Evolutionary conservation across 2,888 invertebrate species (phyloP), one percentile per base, ranked within the genome.

Genomic region (Ametastegia equiseti): DNA sequence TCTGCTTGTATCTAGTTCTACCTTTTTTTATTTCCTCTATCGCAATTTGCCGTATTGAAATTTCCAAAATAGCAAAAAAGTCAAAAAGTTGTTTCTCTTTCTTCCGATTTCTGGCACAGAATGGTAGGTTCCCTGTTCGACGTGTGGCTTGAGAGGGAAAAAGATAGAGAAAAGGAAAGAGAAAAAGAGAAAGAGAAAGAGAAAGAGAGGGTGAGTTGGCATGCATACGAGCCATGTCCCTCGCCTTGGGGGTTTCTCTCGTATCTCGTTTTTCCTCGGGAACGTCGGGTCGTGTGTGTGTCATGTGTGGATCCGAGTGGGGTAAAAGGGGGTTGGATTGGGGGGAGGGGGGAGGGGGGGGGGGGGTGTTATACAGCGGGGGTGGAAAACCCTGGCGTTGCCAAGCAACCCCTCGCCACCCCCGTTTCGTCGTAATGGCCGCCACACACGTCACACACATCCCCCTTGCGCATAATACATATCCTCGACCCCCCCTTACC

Each of bases 351-450:
- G 82, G 84, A 79, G 84, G 60, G 83, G 84, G 82, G 83, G 81
- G 80, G 81, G 84, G 83, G 83, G 82, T 19, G 54, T 54, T 19
- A 23, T 81, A 82, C 81, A 84, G 82, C 83, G 73, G 83, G 82
- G 84, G 84, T 84, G 81, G 84, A 80, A 83, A 84, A 83, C 83
- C 83, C 81, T 67, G 86, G 84, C 85, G 91, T 91, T 90, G 90
- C 90, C 87, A 88, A 86, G 91, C 91, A 90, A 91, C 90, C 87
- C 87, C 90, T 88, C 87, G n/a, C 87, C 88, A 84, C 87, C 86
- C 87, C 87, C 60, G 30, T 39, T 42, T 42, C 23, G 54, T 86
- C 85, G 81, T 81, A 81, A 81, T 81, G 81, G 81, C 87, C 86
- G 87, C 87, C 86, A 85, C 86, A 86, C 87, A 86, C 86, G 87